Evolutionary conservation across 1,140 invertebrate species (phyloP), one percentile per base, ranked within the genome.

Genomic region (Cotesia typhae): DNA sequence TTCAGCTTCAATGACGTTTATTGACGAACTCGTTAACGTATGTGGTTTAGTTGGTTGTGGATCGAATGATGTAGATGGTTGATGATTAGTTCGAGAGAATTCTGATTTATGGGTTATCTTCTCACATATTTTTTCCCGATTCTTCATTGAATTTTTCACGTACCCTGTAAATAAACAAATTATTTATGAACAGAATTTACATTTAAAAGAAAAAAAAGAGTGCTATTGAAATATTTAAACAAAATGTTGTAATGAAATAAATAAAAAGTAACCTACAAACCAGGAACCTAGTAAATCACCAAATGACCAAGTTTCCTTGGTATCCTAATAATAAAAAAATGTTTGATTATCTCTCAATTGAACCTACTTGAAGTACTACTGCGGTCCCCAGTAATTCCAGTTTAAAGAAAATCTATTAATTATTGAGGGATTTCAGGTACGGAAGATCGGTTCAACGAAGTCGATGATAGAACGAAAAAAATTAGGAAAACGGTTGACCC

Each of bases 121-220:
- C 59, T 61, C 20, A 37, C 28, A 61, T 61, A 61, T 61, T 61
- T 61, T 55, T 55, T 55, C 53, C 53, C 53, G 3, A 55, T 55
- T 55, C 3, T 55, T 55, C 1, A 55, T 55, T 35, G 59, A 20
- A 61, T 61, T 61, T 61, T 61, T 20, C 59, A 61, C 59, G 28
- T 61, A 38, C 4, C 28, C 59, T 61, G 59, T 61, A 61, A 35
- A 35, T 61, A 35, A 61, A 51, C 9, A 66, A 52, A 66, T 66
- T 38, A 66, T 66, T 47, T 66, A 66, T 17, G 41, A 66, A 66
- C 1, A 66, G 47, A 66, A 47, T 52, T 41, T 12, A 37, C 41
- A 52, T 66, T 52, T 41, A 41, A 41, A 17, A 17, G 17, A 41
- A 41, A 66, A 41, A 20, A 47, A 52, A 47, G 41, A 66, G 2